A percentile compares a stretch with the other conserved stretches of the same genome.
These are phyloP conservation scores for Zaprionus ghesquierei DNA, from an alignment of 1,140 invertebrate species.

Conservation along the genomic window DNA sequence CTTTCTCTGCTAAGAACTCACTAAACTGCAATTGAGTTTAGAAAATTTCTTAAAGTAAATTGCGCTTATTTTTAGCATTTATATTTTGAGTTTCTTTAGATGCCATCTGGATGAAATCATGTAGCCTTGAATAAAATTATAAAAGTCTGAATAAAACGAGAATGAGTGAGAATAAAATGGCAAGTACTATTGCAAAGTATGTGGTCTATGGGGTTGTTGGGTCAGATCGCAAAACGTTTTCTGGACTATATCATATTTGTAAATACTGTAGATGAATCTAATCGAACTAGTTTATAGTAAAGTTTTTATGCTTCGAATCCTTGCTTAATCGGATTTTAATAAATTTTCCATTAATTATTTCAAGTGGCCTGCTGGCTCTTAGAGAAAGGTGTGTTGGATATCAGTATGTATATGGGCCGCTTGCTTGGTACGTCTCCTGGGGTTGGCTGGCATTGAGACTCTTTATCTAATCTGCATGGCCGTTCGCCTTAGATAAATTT, in stretches of 20 bases:
- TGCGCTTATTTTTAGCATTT: slow-evolving; percentile 49
- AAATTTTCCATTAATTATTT: background rate
- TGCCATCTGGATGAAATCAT: slow-evolving; percentile 53
- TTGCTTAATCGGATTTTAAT: background rate
- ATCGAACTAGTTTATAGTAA: background rate
- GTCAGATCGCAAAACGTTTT: background rate
- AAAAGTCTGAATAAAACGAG: background rate
- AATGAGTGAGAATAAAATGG: background rate
- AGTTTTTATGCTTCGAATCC: background rate
- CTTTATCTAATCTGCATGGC: slow-evolving; percentile 1
- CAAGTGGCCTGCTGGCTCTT: background rate
- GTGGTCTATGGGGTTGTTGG: slow-evolving; percentile 12
- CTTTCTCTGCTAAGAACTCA: background rate
- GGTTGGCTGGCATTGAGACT: background rate
- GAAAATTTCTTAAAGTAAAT: slow-evolving; percentile 38
- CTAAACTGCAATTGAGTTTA: slow-evolving; percentile 39
- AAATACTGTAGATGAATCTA: background rate
- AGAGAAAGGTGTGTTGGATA: background rate
- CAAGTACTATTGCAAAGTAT: slow-evolving; percentile 20
- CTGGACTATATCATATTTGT: background rate
- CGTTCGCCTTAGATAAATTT: background rate
- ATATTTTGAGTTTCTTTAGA: slow-evolving; percentile 30
- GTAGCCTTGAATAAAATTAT: slow-evolving; percentile 47
- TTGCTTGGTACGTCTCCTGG: background rate
- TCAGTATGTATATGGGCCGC: background rate